A percentile compares a stretch with the other conserved stretches of the same genome.
Evolutionary conservation across 2,888 invertebrate species (phyloP).

Genomic region (Muschampia plurimacula): DNA sequence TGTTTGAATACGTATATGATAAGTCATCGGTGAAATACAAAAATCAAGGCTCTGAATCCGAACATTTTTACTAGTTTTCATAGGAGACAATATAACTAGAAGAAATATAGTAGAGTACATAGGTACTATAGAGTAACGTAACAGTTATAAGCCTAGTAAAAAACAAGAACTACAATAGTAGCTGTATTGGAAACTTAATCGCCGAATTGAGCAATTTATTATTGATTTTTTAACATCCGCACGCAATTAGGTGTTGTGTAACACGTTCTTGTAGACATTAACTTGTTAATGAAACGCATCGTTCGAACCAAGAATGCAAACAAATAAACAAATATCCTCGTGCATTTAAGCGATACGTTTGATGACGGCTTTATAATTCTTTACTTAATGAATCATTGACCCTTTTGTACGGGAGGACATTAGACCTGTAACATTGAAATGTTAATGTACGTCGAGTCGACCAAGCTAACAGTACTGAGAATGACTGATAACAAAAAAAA

Average conservation of each 20-base stretch:
- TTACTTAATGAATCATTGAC: constrained; percentile 28
- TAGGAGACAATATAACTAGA: too few species aligned
- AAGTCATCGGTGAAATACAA: too few species aligned
- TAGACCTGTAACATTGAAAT: constrained; percentile 39
- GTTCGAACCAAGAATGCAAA: constrained; percentile 21
- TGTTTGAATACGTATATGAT: too few species aligned
- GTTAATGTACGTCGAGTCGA: constrained; percentile 39
- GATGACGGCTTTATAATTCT: constrained; percentile 15
- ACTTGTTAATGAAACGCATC: constrained; percentile 15
- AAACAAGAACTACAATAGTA: too few species aligned
- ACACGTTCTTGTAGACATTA: constrained; percentile 2
- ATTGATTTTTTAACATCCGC: constrained; percentile 2
- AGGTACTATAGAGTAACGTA: too few species aligned
- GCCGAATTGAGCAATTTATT: constrained; percentile 9
- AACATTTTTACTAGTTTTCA: too few species aligned
- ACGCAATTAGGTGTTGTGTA: not conserved
- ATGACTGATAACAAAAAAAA: constrained; percentile 54
- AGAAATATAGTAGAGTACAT: too few species aligned
- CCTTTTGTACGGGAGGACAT: constrained; percentile 31
- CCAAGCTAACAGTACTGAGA: constrained; percentile 58
- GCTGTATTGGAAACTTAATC: constrained; percentile 14
- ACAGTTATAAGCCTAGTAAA: too few species aligned
- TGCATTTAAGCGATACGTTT: constrained; percentile 20
- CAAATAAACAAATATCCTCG: constrained; percentile 9
- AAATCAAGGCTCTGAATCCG: too few species aligned